Base-by-base conservation (phyloP, 2,888 invertebrate species). In the Hypena proboscidalis region DNA sequence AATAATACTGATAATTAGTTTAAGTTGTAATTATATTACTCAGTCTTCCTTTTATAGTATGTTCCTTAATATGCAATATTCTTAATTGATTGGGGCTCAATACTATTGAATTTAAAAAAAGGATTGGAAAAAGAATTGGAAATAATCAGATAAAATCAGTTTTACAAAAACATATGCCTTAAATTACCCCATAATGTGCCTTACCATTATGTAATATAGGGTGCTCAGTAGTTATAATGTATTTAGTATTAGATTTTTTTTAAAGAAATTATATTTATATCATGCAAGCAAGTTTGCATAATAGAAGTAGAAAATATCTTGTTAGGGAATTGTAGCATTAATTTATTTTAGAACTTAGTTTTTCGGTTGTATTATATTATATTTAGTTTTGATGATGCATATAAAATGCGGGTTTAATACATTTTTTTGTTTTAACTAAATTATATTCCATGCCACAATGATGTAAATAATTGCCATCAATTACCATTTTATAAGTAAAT, bases 401-500 rank as follows among this genome's bases (percentile, higher is more conserved):
- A 76, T 67, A 67, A 67, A 75, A 88, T 85, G 88, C 85, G 88
- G 88, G 88, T 89, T 75, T 82, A 73, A 72, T 74, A 70, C 58
- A 66, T 58, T 66, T 71, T 70, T 76, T 70, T 69, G 71, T 70
- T 58, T 58, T 55, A 70, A 79, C 77, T 84, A 84, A 84, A 83
- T 83, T 83, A 83, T 81, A 77, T 71, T 73, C 74, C 77, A 83
- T 74, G 78, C 79, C 80, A 80, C 78, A 63, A 70, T 51, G 43
- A 48, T 88, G 88, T 89, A 88, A 77, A 89, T 89, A 85, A 58
- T 56, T 65, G 83, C 85, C 86, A 87, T 86, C 78, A 77, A 74
- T 77, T 86, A 87, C 83, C 80, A 84, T 88, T 74, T 77, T 72
- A 67, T 68, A 80, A 77, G 77, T 82, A 80, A 82, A 70, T 84